Evolutionary conservation across 2,113 vertebrate species (phyloP), one percentile per base, ranked within the genome.

Genomic region (Carollia perspicillata): DNA sequence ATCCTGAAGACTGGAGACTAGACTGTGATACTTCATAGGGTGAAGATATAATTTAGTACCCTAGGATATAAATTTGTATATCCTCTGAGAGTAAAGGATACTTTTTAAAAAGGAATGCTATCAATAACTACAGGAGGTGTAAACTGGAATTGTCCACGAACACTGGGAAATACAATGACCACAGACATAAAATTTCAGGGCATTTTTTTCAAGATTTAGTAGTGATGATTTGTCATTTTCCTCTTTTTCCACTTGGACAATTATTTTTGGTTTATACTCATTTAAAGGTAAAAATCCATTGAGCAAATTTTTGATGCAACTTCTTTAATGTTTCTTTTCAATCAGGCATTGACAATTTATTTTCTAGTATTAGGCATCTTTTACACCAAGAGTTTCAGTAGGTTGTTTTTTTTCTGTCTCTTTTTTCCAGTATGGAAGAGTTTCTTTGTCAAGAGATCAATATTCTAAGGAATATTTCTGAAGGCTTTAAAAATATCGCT

Each of bases 271-370:
- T 65, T 88, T 95, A 23, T 63, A 89, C 8, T 55, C 65, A 77
- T 72, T 66, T 18, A 89, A 94, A 87, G 37, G 12, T 77, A 44
- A 90, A 84, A 55, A 42, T n/a, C 22, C 71, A 16, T 49, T 13
- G 1, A 79, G n/a, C 0, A 8, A 92, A 85, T 18, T 91, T 95
- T 77, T 79, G 35, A 49, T 58, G 49, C 22, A 69, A 68, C 6
- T 49, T 94, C 44, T 85, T 95, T 93, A 81, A 72, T 51, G 77
- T 65, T 89, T 74, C 87, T 90, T 89, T 95, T 68, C 58, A 86
- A 72, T 11, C 22, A 79, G 33, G 55, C 10, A 35, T 33, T 83
- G 18, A 55, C 26, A 58, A 78, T 69, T 72, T 92, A 75, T 58
- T 3, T 77, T 94, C 51, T 63, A 58, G 69, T 37, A 66, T 49